Evolutionary conservation across 2,888 invertebrate species (phyloP).

Genomic region (Dyspetes luteomarginatus): DNA sequence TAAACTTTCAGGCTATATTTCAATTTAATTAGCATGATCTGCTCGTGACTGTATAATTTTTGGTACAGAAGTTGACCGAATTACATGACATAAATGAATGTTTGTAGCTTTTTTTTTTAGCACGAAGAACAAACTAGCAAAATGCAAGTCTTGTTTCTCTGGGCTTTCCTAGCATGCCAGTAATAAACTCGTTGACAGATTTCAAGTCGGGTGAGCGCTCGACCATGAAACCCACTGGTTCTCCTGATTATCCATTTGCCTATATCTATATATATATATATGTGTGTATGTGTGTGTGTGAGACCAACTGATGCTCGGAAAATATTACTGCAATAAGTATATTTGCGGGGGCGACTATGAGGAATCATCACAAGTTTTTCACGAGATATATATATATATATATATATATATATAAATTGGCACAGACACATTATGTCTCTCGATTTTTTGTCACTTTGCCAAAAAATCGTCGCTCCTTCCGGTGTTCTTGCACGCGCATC

Average conservation of each 20-base stretch:
- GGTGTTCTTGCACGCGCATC: background rate
- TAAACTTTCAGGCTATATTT: too few relatives aligned
- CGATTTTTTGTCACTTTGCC: background rate
- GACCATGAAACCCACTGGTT: slow-evolving; percentile 40
- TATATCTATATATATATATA: too few relatives aligned
- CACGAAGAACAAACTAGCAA: too few relatives aligned
- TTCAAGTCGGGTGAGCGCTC: slow-evolving; percentile 56
- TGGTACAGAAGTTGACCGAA: too few relatives aligned
- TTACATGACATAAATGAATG: too few relatives aligned
- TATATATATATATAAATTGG: slow-evolving; percentile 34
- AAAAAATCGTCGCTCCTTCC: slow-evolving; percentile 46
- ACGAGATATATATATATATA: too few relatives aligned
- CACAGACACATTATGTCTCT: slow-evolving; percentile 44
- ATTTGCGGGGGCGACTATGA: slow-evolving; percentile 16
- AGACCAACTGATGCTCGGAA: background rate
- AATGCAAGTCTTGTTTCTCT: too few relatives aligned
- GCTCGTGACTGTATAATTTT: too few relatives aligned
- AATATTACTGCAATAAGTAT: slow-evolving; percentile 40
- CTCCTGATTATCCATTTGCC: slow-evolving; percentile 1
- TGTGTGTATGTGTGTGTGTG: background rate
- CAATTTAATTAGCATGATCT: too few relatives aligned
- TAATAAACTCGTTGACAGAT: slow-evolving; percentile 66
- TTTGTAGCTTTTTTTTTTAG: too few relatives aligned
- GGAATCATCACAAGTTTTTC: slow-evolving; percentile 25
- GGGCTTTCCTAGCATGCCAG: slow-evolving; percentile 7